phyloP scores from a whole-genome alignment of 2,113 vertebrate species.

The Spermophilus dauricus region DNA sequence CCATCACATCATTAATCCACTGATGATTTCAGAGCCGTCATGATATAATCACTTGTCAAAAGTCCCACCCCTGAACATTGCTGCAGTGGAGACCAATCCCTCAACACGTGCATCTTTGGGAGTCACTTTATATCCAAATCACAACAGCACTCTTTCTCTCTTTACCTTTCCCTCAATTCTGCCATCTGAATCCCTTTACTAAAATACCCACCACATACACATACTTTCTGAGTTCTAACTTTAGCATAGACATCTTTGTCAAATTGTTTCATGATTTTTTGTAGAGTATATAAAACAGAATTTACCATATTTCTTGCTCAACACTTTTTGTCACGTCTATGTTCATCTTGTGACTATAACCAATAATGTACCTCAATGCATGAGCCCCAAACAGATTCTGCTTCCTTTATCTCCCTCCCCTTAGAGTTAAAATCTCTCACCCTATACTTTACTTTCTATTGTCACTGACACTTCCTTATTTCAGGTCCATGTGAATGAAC shows the following conservation, averaged over 20 bases:
- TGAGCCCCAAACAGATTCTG: not conserved
- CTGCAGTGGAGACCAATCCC: too few relatives aligned
- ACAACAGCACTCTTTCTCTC: too few relatives aligned
- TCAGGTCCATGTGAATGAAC: not conserved
- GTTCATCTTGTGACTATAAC: not conserved
- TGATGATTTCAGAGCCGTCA: too few relatives aligned
- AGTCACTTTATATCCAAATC: too few relatives aligned
- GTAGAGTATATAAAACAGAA: not conserved
- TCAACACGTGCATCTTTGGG: too few relatives aligned
- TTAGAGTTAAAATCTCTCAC: not conserved
- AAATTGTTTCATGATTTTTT: not conserved
- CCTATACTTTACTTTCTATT: not conserved
- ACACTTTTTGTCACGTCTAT: not conserved
- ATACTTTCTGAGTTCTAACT: not conserved
- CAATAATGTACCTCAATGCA: not conserved
- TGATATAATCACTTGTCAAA: too few relatives aligned
- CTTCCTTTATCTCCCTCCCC: not conserved
- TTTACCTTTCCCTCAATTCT: not conserved
- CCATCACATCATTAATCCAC: too few relatives aligned
- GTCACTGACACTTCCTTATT: not conserved
- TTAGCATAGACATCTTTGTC: not conserved
- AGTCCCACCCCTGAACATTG: too few relatives aligned
- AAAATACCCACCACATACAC: not conserved
- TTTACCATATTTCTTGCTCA: not conserved
- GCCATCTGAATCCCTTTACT: not conserved